phyloP scores from a whole-genome alignment of 2,113 vertebrate genomes.

The Polyodon spathula region DNA sequence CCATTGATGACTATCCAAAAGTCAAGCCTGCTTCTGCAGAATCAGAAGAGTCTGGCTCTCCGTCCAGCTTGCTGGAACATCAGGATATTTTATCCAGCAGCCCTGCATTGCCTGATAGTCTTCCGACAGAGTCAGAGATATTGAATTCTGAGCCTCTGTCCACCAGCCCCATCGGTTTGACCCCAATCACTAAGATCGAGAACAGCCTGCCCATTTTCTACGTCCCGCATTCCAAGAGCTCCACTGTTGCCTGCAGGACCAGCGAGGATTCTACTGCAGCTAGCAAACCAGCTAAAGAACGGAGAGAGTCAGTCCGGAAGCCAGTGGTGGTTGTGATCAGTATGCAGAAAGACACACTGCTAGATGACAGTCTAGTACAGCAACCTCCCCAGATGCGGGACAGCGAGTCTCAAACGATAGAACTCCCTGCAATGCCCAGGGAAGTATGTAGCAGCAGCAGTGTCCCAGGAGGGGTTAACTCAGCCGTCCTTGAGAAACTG shows the following conservation, averaged over 20 bases:
- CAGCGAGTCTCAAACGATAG: slow-evolving; percentile 31
- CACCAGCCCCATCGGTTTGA: neutral
- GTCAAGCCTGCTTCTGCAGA: slow-evolving; percentile 36
- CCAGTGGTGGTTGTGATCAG: slow-evolving; percentile 63
- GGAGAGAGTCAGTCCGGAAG: slow-evolving; percentile 33
- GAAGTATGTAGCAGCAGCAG: too few relatives aligned
- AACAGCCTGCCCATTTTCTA: slow-evolving; percentile 83
- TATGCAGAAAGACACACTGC: slow-evolving; percentile 52
- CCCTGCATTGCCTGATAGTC: neutral
- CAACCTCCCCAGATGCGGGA: slow-evolving; percentile 28
- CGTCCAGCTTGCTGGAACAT: slow-evolving; percentile 9
- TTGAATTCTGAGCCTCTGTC: too few relatives aligned
- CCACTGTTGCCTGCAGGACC: slow-evolving; percentile 1
- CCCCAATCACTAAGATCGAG: slow-evolving; percentile 42
- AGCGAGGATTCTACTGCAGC: neutral
- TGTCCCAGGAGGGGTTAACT: too few relatives aligned
- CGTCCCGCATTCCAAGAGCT: slow-evolving; percentile 57
- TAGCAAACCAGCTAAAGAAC: slow-evolving; percentile 33
- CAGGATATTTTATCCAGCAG: slow-evolving; percentile 15
- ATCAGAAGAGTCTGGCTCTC: slow-evolving; percentile 41
- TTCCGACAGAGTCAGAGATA: too few relatives aligned
- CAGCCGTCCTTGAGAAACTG: slow-evolving; percentile 65
- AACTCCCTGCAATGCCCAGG: slow-evolving; percentile 13
- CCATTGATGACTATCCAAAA: slow-evolving; percentile 63
- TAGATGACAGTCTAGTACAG: slow-evolving; percentile 14